A percentile compares a stretch with the other conserved stretches of the same genome.
These are phyloP conservation scores for Amazona ochrocephala DNA, from an alignment of 2,797 vertebrate species.

Conservation along the genomic window DNA sequence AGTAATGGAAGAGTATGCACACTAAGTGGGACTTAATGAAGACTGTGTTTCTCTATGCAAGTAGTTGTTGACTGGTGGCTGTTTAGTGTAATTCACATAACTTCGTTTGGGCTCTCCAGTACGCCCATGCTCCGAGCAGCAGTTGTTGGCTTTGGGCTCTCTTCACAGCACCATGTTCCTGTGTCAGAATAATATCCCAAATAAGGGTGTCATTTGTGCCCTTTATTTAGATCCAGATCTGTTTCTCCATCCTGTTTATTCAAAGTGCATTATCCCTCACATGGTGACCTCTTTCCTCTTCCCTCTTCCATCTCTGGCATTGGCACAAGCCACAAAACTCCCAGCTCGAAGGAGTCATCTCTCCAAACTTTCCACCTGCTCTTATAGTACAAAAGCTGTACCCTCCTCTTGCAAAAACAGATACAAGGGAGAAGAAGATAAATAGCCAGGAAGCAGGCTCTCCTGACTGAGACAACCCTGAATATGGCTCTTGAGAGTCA, in stretches of 20 bases:
- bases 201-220: background rate
- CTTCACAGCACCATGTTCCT: background rate
- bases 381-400: background rate
- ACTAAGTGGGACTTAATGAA: background rate
- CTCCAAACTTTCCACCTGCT: constrained; percentile 23
- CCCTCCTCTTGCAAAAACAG: constrained; percentile 10
- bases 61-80: constrained; percentile 5
- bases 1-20: background rate
- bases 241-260: background rate
- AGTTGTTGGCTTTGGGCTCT: background rate
- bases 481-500: constrained; percentile 18
- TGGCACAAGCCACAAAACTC: constrained; percentile 32
- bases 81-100: background rate
- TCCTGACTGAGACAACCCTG: background rate
- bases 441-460: background rate
- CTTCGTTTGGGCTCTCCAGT: background rate
- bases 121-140: background rate
- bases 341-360: constrained; percentile 55
- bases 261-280: background rate
- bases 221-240: constrained; percentile 27
- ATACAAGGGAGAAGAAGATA: background rate
- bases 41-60: background rate
- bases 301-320: background rate
- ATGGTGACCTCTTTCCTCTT: constrained; percentile 41
- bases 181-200: constrained; percentile 3